phyloP scores from a whole-genome alignment of 2,797 vertebrate species.

The Sebastes oblongus region DNA sequence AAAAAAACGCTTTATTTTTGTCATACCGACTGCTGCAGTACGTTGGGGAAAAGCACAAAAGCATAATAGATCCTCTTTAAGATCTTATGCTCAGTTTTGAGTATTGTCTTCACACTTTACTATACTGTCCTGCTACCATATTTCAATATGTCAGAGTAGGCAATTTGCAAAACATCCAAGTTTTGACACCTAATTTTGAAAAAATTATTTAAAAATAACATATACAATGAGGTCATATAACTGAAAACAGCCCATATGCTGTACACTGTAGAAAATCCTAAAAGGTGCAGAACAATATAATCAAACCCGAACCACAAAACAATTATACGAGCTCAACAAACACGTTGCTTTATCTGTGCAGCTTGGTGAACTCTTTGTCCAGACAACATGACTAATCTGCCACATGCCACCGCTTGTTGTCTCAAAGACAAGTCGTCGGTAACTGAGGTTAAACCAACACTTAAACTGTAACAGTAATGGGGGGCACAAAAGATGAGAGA shows the following conservation, averaged over 20 bases:
- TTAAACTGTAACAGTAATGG: neutral
- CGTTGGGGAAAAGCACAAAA: too few species aligned
- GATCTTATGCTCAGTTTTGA: neutral
- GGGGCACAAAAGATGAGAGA: constrained; percentile 36
- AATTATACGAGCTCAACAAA: neutral
- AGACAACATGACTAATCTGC: neutral
- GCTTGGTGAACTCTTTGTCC: constrained; percentile 28
- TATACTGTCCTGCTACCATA: neutral
- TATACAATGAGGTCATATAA: neutral
- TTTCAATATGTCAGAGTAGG: neutral
- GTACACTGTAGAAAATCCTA: neutral
- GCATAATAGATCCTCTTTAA: too few species aligned
- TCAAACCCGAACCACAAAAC: neutral
- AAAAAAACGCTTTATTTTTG: too few species aligned
- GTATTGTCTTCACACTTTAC: neutral
- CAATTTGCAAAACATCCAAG: neutral
- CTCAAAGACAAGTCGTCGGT: constrained; percentile 20
- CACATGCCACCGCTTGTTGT: constrained; percentile 16
- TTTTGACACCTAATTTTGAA: neutral
- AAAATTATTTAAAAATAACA: neutral
- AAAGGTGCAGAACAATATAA: neutral
- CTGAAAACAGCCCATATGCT: neutral
- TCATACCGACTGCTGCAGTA: too few species aligned
- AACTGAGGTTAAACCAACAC: constrained; percentile 52
- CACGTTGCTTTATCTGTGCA: neutral